Evolutionary conservation across 2,888 invertebrate genomes (phyloP).

Genomic region (Ernsta delagoae): DNA sequence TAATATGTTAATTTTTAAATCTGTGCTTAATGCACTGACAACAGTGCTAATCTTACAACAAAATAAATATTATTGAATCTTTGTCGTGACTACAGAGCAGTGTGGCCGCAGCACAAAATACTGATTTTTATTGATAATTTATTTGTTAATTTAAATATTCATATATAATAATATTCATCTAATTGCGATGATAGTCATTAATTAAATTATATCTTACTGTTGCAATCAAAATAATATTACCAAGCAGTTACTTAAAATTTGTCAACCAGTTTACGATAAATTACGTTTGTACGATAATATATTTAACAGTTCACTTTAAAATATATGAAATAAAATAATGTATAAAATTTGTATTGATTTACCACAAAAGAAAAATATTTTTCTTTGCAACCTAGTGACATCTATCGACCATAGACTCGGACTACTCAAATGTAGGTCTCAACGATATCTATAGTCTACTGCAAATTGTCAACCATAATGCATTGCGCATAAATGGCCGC

Average conservation of each 20-base stretch:
- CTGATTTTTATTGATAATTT: not conserved
- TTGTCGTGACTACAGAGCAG: not conserved
- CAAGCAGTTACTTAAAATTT: too few species aligned
- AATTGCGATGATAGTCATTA: too few species aligned
- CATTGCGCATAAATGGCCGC: constrained; percentile 86
- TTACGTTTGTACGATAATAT: too few species aligned
- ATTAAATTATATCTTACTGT: too few species aligned
- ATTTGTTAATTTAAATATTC: not conserved
- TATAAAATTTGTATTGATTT: not conserved
- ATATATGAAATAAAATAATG: too few species aligned
- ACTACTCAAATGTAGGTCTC: constrained; percentile 55
- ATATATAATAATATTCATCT: not conserved
- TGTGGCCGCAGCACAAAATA: not conserved
- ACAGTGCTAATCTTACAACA: too few species aligned
- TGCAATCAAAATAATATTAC: too few species aligned
- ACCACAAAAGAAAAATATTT: not conserved
- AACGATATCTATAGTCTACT: constrained; percentile 76
- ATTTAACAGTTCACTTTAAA: too few species aligned
- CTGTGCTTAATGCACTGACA: too few species aligned
- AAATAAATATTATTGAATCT: not conserved
- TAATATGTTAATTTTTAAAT: too few species aligned
- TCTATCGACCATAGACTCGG: constrained; percentile 55
- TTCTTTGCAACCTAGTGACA: constrained; percentile 45
- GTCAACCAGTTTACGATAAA: too few species aligned
- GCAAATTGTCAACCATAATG: constrained; percentile 85